phyloP scores from a whole-genome alignment of 2,888 invertebrate species.

The Ornithoptera alexandrae region DNA sequence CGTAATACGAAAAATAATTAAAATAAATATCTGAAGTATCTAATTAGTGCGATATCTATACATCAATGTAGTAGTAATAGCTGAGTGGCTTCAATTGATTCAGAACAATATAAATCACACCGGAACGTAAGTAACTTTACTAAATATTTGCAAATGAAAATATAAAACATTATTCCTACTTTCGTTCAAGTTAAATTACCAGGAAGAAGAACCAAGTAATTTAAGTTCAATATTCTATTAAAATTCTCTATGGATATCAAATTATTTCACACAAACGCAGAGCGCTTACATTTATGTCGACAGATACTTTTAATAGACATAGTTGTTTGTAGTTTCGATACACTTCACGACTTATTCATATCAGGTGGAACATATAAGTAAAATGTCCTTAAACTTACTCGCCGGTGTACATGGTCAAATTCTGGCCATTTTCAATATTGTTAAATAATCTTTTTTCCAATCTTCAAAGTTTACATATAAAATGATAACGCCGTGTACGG shows the following conservation, averaged over 20 bases:
- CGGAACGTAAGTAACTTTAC: no score
- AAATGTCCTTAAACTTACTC: slow-evolving; percentile 5
- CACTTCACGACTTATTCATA: slow-evolving; percentile 40
- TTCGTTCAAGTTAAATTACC: no score
- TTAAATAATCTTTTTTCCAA: background rate
- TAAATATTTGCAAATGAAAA: no score
- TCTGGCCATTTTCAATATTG: background rate
- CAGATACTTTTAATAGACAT: slow-evolving; percentile 32
- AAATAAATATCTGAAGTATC: no score
- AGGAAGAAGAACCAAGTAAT: no score
- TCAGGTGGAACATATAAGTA: slow-evolving; percentile 33
- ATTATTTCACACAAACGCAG: background rate
- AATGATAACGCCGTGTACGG: no score
- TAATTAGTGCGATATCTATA: no score
- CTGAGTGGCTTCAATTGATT: no score
- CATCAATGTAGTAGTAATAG: no score
- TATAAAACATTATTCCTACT: no score
- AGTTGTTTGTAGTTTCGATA: slow-evolving; percentile 36
- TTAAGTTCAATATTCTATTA: background rate
- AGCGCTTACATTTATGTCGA: slow-evolving; percentile 36
- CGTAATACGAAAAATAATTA: no score
- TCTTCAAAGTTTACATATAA: background rate
- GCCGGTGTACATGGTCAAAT: slow-evolving; percentile 4
- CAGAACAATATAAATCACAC: no score
- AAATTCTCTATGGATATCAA: background rate